phyloP scores from a whole-genome alignment of 2,888 invertebrate genomes.

The Eulithis prunata region DNA sequence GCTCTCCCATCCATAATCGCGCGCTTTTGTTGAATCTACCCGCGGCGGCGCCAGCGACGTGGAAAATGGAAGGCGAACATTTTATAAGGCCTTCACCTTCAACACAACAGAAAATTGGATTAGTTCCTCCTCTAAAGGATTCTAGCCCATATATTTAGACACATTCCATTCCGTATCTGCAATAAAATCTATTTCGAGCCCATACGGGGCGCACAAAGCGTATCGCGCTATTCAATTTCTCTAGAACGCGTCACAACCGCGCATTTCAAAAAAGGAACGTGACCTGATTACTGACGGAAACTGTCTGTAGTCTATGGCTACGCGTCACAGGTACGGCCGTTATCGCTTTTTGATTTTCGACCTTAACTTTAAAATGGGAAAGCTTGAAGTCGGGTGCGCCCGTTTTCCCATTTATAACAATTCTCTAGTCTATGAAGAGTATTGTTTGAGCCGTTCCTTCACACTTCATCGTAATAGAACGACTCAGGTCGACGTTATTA shows the following conservation, averaged over 20 bases:
- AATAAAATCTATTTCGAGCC: slow-evolving; percentile 58
- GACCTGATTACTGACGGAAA: slow-evolving; percentile 82
- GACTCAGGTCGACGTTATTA: slow-evolving; percentile 59
- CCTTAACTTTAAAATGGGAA: slow-evolving; percentile 48
- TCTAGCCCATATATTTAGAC: slow-evolving; percentile 29
- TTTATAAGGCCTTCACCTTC: slow-evolving; percentile 42
- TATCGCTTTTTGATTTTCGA: slow-evolving; percentile 45
- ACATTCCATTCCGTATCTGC: slow-evolving; percentile 41
- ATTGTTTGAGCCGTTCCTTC: slow-evolving; percentile 67
- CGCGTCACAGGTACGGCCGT: slow-evolving; percentile 63
- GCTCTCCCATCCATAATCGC: slow-evolving; percentile 54
- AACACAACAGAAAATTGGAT: slow-evolving; percentile 46
- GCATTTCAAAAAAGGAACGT: slow-evolving; percentile 80
- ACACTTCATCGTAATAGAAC: slow-evolving; percentile 59
- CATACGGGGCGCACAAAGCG: slow-evolving; percentile 45
- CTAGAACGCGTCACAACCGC: slow-evolving; percentile 57
- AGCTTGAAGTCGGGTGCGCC: slow-evolving; percentile 49
- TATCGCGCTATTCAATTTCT: slow-evolving; percentile 51
- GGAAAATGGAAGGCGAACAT: slow-evolving; percentile 55
- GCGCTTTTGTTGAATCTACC: slow-evolving; percentile 49
- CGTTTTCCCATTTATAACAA: slow-evolving; percentile 48
- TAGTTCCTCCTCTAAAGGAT: slow-evolving; percentile 30
- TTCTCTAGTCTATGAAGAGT: slow-evolving; percentile 60
- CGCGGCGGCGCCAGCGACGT: slow-evolving; percentile 47
- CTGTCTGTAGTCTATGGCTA: slow-evolving; percentile 69